Evolutionary conservation across 2,113 vertebrate genomes (phyloP), one percentile per base, ranked within the genome.

Genomic region (Tricholaema leucomelas): DNA sequence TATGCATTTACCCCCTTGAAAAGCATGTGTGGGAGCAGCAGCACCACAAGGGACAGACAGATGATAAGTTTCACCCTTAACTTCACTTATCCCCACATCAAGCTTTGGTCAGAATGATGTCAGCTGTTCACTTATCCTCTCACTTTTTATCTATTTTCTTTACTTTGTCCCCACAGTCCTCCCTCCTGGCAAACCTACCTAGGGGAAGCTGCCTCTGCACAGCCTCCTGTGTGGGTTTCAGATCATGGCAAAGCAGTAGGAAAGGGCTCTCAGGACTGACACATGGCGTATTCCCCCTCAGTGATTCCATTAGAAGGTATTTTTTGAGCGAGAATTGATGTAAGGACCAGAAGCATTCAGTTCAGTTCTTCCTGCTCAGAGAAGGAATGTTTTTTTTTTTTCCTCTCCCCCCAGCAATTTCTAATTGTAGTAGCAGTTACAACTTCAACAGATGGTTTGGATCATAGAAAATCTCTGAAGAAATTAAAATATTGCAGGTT

Each of bases 101-200:
- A 11, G 6, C 59, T 48, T 4, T 21, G 36, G 28, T 38, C 2
- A 0, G 46, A 74, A 31, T 2, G 0, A 1, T 6, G 15, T 1
- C 40, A 73, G 15, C 28, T 46, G 2, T 59, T 71, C n/a, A 15
- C 8, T 35, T 63, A 7, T 7, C 23, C 65, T 67, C 25, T 55
- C 54, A 64, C 5, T 19, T 64, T 40, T 48, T 36, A 15, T 35
- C 30, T 66, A 0, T 44, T 58, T 76, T 82, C 31, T 67, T 71
- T 46, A 9, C 16, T 8, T 1, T 38, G 31, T 38, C 30, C 25
- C 16, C 31, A 63, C 12, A 17, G 2, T 56, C 21, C 15, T 78
- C 19, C 24, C 24, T 85, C 38, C 35, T 27, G 61, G 28, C 10
- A 73, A 66, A 36, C 2, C 11, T 30, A 33, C 15, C 4, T 3